Evolutionary conservation across 2,113 vertebrate genomes (phyloP), one percentile per base, ranked within the genome.

Genomic region (Calyptommatus sinebrachiatus): DNA sequence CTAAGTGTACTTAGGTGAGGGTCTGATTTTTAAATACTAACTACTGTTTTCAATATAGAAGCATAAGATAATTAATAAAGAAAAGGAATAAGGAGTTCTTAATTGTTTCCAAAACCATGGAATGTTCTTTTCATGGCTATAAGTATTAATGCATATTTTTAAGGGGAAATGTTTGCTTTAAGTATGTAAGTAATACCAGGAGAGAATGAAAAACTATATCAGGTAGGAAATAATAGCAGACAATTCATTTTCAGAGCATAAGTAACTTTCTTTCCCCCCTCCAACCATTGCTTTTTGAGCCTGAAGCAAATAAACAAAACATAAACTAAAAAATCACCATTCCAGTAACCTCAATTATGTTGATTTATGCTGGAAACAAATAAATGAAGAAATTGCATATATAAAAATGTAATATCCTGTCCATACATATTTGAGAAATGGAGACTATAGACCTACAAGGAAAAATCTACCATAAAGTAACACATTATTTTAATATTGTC

Each of bases 101-200:
- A n/a, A 1, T 16, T 21, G n/a, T 20, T 21, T 26, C 50, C 8
- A 14, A 50, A 50, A 48, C 48, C 29, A 29, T 16, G n/a, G 53
- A 68, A 35, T 53, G 6, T 41, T 68, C 26, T 67, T 31, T 50
- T 46, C n/a, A 60, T 68, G 28, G 21, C 57, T 9, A 35, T 8
- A 16, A 35, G 50, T 77, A 53, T 35, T 41, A n/a, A 76, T 53
- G 48, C 21, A 60, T 77, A n/a, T 77, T 69, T 68, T 68, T 68
- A 8, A 22, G n/a, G 12, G 67, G 6, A 18, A n/a, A 10, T 2
- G n/a, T 50, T 22, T 21, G 48, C 66, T 77, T 50, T n/a, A 77
- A 50, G 45, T 11, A 67, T 53, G 48, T 3, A n/a, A 68, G 28
- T 53, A 77, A 67, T 77, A 46, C 31, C 6, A 66, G 63, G 29